phyloP scores from a whole-genome alignment of 2,113 vertebrate species.

The Bathybates hornii region DNA sequence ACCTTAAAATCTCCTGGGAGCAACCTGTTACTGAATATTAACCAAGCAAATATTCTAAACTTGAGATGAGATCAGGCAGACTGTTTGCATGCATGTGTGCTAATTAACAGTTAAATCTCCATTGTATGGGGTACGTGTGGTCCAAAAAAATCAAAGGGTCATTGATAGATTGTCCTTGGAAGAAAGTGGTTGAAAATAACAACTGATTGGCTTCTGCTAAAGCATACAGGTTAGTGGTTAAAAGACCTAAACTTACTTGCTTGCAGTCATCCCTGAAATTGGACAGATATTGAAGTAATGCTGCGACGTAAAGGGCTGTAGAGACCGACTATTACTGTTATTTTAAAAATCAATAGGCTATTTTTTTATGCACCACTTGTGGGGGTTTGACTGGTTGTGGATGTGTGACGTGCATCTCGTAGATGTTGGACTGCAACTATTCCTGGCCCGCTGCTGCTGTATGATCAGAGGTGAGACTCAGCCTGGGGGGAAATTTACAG shows the following conservation, averaged over 20 bases:
- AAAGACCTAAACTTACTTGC: slow-evolving; percentile 1
- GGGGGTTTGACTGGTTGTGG: not conserved
- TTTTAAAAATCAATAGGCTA: slow-evolving; percentile 45
- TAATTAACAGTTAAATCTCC: not conserved
- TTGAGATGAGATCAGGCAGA: not conserved
- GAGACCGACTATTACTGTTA: slow-evolving; percentile 8
- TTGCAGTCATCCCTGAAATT: slow-evolving; percentile 49
- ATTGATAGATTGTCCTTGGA: not conserved
- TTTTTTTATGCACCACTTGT: not conserved
- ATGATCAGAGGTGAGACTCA: slow-evolving; percentile 30
- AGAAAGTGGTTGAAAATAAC: slow-evolving; percentile 25
- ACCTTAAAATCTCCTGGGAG: not conserved
- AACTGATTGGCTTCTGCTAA: not conserved
- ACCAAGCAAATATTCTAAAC: not conserved
- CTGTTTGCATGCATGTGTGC: not conserved
- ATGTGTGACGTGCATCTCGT: not conserved
- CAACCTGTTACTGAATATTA: not conserved
- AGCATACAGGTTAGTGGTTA: slow-evolving; percentile 22
- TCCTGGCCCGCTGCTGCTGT: not conserved
- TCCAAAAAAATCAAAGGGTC: not conserved
- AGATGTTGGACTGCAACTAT: slow-evolving; percentile 11
- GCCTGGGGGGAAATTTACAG: slow-evolving; percentile 31
- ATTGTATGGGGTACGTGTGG: not conserved
- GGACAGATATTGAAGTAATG: slow-evolving; percentile 23
- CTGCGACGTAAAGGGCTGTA: not conserved